A percentile compares a stretch with the other conserved stretches of the same genome.
Conservation (phyloP, 2,113 vertebrate genomes). For the Neoarius graeffei region DNA sequence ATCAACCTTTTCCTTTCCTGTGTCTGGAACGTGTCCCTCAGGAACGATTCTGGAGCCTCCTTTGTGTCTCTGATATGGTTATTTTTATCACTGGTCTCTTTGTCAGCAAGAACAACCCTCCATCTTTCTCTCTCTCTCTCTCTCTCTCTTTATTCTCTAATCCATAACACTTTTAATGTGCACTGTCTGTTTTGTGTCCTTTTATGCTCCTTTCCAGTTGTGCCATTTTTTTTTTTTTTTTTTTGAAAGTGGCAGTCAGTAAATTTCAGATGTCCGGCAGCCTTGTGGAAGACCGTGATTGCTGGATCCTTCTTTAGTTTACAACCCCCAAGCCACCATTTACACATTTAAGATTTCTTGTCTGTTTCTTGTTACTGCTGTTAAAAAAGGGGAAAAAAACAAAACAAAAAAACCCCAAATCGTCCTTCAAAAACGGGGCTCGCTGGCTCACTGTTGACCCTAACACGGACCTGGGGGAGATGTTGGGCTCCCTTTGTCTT, state of each 20-base stretch:
- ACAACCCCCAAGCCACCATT: constrained; percentile 43
- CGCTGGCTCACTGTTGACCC: constrained; percentile 58
- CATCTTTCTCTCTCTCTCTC: constrained; percentile 52
- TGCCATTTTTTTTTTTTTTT: neutral
- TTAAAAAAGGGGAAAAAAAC: constrained; percentile 47
- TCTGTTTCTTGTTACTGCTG: constrained; percentile 82
- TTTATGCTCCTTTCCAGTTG: constrained; percentile 16
- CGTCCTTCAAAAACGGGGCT: constrained; percentile 64
- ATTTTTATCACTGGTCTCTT: constrained; percentile 33
- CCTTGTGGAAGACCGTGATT: constrained; percentile 19
- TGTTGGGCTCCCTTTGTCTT: constrained; percentile 45
- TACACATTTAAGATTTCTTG: constrained; percentile 54
- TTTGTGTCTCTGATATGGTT: constrained; percentile 22
- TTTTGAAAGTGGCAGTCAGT: neutral
- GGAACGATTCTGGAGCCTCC: constrained; percentile 18
- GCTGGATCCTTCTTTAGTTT: constrained; percentile 17
- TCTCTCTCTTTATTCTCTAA: neutral
- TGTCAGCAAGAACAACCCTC: constrained; percentile 79
- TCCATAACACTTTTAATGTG: neutral
- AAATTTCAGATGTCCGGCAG: constrained; percentile 13
- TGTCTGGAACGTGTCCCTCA: neutral
- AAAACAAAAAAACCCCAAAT: neutral
- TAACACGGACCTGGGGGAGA: constrained; percentile 56
- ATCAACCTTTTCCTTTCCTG: constrained; percentile 9
- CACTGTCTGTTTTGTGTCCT: neutral